Base-by-base conservation (phyloP, 35 echinoderm and acorn worm species). In the Apostichopus parvimensis region DNA sequence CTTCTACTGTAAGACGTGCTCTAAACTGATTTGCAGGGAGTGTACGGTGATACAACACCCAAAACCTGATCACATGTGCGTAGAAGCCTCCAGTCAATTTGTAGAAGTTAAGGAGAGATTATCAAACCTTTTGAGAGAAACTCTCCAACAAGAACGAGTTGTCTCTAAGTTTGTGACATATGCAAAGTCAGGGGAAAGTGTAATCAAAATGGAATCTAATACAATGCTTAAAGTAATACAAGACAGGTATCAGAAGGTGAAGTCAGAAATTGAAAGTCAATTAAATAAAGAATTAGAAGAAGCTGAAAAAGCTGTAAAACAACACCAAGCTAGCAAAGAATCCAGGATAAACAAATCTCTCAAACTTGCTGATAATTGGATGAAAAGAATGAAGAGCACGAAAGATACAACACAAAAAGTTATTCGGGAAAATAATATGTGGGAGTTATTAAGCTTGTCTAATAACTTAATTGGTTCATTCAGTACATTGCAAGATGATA, bases 1-100 rank as follows among this genome's bases (percentile, higher is more conserved):
- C 23, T 94, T 94, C 79, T 94, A 76, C 54, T 94, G 93, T 71
- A 64, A 76, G 56, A 91, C 88, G 5, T 94, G 93, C 62, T 60
- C 58, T 18, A 83, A 91, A 57, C 62, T 91, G 57, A 91, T 94
- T 66, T 94, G 93, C 55, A 61, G 64, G 0, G 24, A 25, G 24
- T 25, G 24, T 25, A 25, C 24, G 24, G 24, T 25, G 24, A 25
- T 25, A 25, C 24, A 89, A 94, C 24, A 91, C 53, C 23, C 21
- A 45, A 68, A 84, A 73, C 91, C 79, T 54, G 79, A 73, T 7
- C 91, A 92, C 23, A 8, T 23, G 20, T 76, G 14, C 34, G 87
- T 76, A 6, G 87, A 90, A 17, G 68, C 8, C 13, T 12, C 66
- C 1, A 73, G 68, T 20, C 5, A 90, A 21, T 8, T 77, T 57